Conservation (phyloP, 2,888 invertebrate species). For the Troglohyphantes excavatus region DNA sequence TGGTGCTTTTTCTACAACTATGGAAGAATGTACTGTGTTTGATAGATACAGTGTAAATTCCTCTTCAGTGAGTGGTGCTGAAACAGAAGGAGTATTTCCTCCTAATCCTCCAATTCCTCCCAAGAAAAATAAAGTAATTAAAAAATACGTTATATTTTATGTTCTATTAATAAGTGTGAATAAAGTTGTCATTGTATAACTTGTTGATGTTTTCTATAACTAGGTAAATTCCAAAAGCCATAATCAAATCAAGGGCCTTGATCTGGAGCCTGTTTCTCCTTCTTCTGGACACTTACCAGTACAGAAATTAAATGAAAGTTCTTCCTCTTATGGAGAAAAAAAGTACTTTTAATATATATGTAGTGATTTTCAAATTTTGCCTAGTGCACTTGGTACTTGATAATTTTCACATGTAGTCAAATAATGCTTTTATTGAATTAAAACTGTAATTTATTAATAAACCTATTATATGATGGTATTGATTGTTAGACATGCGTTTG, state of each 20-base stretch:
- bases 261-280: constrained; percentile 37
- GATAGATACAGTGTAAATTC: constrained; percentile 52
- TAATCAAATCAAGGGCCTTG: constrained; percentile 21
- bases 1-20: constrained; percentile 69
- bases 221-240: constrained; percentile 29
- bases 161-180: neutral
- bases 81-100: neutral
- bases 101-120: constrained; percentile 80
- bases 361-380: no score
- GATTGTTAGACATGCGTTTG: no score
- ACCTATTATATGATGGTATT: neutral
- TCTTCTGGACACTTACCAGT: constrained; percentile 8
- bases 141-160: neutral
- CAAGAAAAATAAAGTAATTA: constrained; percentile 79
- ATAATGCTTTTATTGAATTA: neutral
- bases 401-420: no score
- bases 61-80: constrained; percentile 27
- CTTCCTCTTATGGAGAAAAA: constrained; percentile 48
- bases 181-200: neutral
- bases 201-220: neutral
- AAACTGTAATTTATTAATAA: neutral
- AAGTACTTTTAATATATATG: constrained; percentile 18
- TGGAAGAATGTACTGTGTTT: constrained; percentile 75
- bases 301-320: constrained; percentile 30
- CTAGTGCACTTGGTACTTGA: no score